phyloP scores from a whole-genome alignment of 1,140 invertebrate genomes.

The Phymastichus coffea region DNA sequence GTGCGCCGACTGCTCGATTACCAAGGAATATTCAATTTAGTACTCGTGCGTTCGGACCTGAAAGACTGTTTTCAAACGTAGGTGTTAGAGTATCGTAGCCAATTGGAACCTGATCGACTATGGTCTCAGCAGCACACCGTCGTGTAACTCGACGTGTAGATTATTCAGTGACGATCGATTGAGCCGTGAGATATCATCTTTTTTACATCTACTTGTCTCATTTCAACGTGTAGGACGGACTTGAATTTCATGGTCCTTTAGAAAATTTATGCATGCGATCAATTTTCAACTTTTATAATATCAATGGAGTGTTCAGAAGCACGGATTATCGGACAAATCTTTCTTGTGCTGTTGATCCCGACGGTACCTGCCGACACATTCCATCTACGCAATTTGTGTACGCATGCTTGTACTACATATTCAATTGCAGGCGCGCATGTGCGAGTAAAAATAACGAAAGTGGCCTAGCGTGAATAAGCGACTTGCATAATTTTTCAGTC shows the following conservation, averaged over 20 bases:
- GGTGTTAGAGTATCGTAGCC: conserved; percentile 34
- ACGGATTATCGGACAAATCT: not conserved
- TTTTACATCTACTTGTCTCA: conserved; percentile 24
- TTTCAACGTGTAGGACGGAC: conserved; percentile 7
- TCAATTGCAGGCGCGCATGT: not conserved
- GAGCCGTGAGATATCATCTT: conserved; percentile 6
- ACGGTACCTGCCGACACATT: no score
- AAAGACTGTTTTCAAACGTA: conserved; percentile 47
- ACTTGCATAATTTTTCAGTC: not conserved
- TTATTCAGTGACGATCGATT: not conserved
- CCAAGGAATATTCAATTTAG: conserved; percentile 35
- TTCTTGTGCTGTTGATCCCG: no score
- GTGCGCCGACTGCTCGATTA: no score
- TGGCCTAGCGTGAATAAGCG: not conserved
- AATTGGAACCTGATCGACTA: conserved; percentile 14
- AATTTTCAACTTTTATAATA: conserved; percentile 20
- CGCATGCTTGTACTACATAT: not conserved
- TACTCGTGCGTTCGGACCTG: conserved; percentile 40
- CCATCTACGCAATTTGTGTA: conserved; percentile 14
- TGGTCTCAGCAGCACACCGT: conserved; percentile 10
- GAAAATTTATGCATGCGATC: not conserved
- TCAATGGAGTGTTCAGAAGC: not conserved
- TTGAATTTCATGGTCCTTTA: conserved; percentile 3
- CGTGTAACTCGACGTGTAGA: conserved; percentile 1
- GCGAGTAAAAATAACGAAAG: not conserved